Evolutionary conservation across 2,888 invertebrate species (phyloP).

Genomic region (Arrhopalites spinosus): DNA sequence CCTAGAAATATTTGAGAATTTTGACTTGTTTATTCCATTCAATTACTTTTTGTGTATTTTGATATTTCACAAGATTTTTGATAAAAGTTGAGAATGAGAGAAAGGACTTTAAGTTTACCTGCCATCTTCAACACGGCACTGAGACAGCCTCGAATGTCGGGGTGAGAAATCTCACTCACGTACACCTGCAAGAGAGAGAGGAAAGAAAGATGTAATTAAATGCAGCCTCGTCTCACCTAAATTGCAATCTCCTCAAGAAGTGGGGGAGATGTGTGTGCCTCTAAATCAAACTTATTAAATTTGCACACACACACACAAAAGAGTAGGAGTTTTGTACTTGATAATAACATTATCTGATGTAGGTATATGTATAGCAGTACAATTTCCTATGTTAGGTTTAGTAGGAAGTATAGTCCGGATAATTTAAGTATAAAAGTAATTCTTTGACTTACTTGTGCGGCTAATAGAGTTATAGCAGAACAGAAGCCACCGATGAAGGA

Average conservation of each 20-base stretch:
- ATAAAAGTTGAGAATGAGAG: no score
- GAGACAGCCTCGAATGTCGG: slow-evolving; percentile 82
- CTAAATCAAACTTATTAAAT: slow-evolving; percentile 26
- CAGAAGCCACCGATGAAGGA: slow-evolving; percentile 84
- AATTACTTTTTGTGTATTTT: no score
- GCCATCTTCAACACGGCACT: slow-evolving; percentile 85
- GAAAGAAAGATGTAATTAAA: slow-evolving; percentile 14
- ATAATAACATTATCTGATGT: no score
- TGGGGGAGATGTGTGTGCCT: not conserved
- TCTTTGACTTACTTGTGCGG: slow-evolving; percentile 71
- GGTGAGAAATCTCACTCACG: slow-evolving; percentile 87
- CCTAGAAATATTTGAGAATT: no score
- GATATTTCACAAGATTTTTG: no score
- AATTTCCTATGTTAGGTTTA: no score
- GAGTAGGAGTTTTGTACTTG: not conserved
- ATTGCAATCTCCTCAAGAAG: not conserved
- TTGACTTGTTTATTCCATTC: no score
- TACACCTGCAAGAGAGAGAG: slow-evolving; percentile 68
- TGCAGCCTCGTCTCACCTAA: slow-evolving; percentile 8
- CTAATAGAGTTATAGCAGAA: slow-evolving; percentile 76
- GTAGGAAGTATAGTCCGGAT: no score
- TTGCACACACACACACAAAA: not conserved
- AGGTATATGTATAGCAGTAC: no score
- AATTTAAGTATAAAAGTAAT: no score
- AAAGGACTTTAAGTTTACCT: not conserved